Evolutionary conservation across 2,113 vertebrate genomes (phyloP), one percentile per base, ranked within the genome.

Genomic region (Trinectes maculatus): DNA sequence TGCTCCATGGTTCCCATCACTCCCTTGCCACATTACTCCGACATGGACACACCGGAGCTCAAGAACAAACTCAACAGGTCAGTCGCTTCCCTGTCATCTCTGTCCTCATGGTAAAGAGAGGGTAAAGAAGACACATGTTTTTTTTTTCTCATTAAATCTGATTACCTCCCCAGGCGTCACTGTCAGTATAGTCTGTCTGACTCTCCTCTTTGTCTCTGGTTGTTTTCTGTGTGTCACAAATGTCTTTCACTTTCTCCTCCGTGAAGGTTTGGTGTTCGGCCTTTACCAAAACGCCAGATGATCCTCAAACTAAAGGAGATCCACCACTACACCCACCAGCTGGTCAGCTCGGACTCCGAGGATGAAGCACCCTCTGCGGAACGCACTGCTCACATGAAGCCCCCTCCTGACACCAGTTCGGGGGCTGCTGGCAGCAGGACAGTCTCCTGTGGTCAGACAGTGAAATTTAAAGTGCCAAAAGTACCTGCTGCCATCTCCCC

Each of bases 241-340:
- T 21, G 2, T 6, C 15, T 15, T 51, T 29, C 18, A 21, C 62
- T 42, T 47, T 39, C 13, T 10, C 43, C 28, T 40, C 37, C 15
- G 3, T 25, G 18, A 74, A 99, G 98, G 63, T 99, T 95, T 42
- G 97, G 96, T 7, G 96, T 99, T 34, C 94, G 96, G 8, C 91
- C 95, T 28, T 91, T 99, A 65, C 96, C 96, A 0, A 99, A 96
- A 74, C 93, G 92, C 59, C 94, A 98, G 90, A 99, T 99, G 98
- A 91, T 99, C 68, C 86, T 96, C 66, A 99, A 97, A 75, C 92
- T 99, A 89, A 98, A 95, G 91, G 95, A 99, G 92, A 98, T 99
- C 81, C 96, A 98, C 86, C 94, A 95, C 69, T 98, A 97, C 76
- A 99, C 96, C 21, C 98, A 98, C 85, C 94, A 87, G 89, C 90